Conservation (phyloP, 2,888 invertebrate species). For the Amblyjoppa proteus region DNA sequence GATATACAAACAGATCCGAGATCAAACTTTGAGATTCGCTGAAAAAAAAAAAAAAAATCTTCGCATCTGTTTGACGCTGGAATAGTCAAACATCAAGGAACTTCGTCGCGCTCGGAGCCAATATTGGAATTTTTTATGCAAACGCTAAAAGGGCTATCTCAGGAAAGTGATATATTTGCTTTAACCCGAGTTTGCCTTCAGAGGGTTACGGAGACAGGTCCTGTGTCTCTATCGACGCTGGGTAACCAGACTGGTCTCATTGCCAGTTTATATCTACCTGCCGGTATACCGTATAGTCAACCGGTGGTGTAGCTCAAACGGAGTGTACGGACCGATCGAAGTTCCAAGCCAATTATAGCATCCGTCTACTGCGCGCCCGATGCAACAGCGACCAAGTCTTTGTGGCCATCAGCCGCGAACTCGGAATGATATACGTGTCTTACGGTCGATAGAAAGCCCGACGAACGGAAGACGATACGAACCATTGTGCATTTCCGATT, state of each 20-base stretch:
- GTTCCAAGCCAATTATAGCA: slow-evolving; percentile 54
- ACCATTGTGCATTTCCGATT: neutral
- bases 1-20: neutral
- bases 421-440: neutral
- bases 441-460: neutral
- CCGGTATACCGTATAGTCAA: neutral
- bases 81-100: neutral
- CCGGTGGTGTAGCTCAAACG: slow-evolving; percentile 19
- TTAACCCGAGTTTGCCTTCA: slow-evolving; percentile 47
- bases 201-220: slow-evolving; percentile 48
- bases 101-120: neutral
- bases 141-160: neutral
- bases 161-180: neutral
- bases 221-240: slow-evolving; percentile 45
- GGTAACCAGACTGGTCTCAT: slow-evolving; percentile 46
- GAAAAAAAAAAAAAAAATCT: neutral
- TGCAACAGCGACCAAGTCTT: slow-evolving; percentile 8
- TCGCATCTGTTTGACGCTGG: neutral
- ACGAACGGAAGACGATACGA: neutral
- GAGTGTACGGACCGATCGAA: slow-evolving; percentile 55
- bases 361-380: slow-evolving; percentile 29
- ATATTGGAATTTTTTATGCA: neutral
- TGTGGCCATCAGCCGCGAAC: neutral
- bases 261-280: slow-evolving; percentile 15
- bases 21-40: neutral